Evolutionary conservation across 2,888 invertebrate species (phyloP).

Genomic region (Platypus cylindrus): DNA sequence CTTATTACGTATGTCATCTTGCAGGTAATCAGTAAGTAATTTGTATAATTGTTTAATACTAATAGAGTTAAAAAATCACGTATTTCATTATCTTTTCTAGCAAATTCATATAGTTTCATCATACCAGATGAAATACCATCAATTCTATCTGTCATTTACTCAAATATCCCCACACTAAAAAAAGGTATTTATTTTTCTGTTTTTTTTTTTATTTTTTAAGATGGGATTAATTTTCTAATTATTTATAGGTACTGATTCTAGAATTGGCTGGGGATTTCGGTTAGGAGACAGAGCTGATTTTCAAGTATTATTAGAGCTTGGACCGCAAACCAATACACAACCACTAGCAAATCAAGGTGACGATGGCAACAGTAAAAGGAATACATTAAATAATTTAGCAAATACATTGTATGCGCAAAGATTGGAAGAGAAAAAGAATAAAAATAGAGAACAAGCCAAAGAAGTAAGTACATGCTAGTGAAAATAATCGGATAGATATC

Average conservation of each 20-base stretch:
- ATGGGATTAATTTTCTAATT: conserved; percentile 10
- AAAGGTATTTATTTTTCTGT: conserved; percentile 49
- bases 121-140: conserved; percentile 73
- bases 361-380: conserved; percentile 35
- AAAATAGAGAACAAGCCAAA: conserved; percentile 14
- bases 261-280: conserved; percentile 67
- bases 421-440: conserved; percentile 33
- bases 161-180: conserved; percentile 72
- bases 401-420: conserved; percentile 31
- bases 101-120: conserved; percentile 48
- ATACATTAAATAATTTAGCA: conserved; percentile 31
- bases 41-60: too few species aligned
- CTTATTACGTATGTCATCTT: conserved; percentile 4
- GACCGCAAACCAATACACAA: conserved; percentile 65
- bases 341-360: conserved; percentile 43
- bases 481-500: not conserved
- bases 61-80: too few species aligned
- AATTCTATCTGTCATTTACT: conserved; percentile 63
- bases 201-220: not conserved
- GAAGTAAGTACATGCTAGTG: conserved; percentile 22
- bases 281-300: conserved; percentile 73
- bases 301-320: conserved; percentile 62
- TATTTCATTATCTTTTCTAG: conserved; percentile 23
- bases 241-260: conserved; percentile 59
- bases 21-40: conserved; percentile 6